Percentiles rank a stretch among this genome's conserved stretches.
These are phyloP conservation scores for Ommatoiulus sabulosus DNA, from an alignment of 2,888 invertebrate genomes.

Conservation along the genomic window DNA sequence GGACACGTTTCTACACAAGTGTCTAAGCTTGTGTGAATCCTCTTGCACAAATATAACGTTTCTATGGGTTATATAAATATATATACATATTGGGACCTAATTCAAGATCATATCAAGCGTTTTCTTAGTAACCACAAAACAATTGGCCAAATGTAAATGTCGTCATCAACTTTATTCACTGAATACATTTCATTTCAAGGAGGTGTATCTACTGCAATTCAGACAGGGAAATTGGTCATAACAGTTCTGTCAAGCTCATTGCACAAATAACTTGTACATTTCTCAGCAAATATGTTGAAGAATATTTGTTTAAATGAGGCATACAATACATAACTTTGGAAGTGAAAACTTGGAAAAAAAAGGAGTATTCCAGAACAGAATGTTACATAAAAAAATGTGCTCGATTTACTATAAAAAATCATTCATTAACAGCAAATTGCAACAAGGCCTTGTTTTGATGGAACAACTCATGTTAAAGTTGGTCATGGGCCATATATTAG, in stretches of 20 bases:
- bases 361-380: too few relatives aligned
- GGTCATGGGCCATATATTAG: too few relatives aligned
- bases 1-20: conserved; percentile 24
- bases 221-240: neutral
- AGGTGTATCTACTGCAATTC: neutral
- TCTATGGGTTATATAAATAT: neutral
- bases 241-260: neutral
- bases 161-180: conserved; percentile 2
- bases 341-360: too few relatives aligned
- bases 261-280: neutral
- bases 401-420: too few relatives aligned
- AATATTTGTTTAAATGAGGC: too few relatives aligned
- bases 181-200: neutral
- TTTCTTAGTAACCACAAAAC: neutral
- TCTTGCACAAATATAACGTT: neutral
- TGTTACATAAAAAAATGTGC: too few relatives aligned
- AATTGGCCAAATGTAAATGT: neutral
- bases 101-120: neutral
- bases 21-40: neutral
- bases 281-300: neutral
- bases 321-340: too few relatives aligned
- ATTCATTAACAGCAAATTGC: too few relatives aligned
- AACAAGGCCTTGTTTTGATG: too few relatives aligned
- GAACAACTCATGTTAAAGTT: too few relatives aligned
- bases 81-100: neutral